Evolutionary conservation across 2,888 invertebrate species (phyloP).

Genomic region (Choristoneura rosaceana): DNA sequence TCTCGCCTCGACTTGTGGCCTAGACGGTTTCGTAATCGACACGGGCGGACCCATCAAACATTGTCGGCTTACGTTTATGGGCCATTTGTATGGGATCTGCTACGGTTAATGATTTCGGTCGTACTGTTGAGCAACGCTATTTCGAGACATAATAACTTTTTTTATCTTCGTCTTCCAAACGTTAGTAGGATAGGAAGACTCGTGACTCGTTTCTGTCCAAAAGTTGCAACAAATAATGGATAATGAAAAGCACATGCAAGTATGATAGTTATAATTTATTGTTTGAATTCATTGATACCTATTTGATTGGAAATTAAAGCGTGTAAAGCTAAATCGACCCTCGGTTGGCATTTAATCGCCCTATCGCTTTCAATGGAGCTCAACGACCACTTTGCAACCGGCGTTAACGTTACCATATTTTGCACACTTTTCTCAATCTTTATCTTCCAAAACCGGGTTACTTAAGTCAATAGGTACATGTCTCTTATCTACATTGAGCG

Average conservation of each 20-base stretch:
- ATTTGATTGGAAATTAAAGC: constrained; percentile 19
- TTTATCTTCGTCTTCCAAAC: constrained; percentile 51
- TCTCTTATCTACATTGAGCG: constrained; percentile 57
- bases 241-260: neutral
- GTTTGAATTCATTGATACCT: constrained; percentile 21
- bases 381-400: constrained; percentile 2
- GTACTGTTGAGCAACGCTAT: constrained; percentile 66
- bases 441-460: constrained; percentile 63
- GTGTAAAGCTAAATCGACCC: constrained; percentile 33
- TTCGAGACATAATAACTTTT: constrained; percentile 66
- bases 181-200: constrained; percentile 46
- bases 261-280: neutral
- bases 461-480: constrained; percentile 52
- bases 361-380: constrained; percentile 38
- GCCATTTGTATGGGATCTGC: constrained; percentile 79
- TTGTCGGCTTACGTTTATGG: constrained; percentile 79
- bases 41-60: constrained; percentile 69
- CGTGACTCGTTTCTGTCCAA: constrained; percentile 45
- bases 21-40: constrained; percentile 63
- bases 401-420: constrained; percentile 24
- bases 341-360: constrained; percentile 39
- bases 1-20: constrained; percentile 24
- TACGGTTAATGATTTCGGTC: constrained; percentile 76
- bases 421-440: constrained; percentile 43
- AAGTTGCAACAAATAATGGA: constrained; percentile 36